Evolutionary conservation across 2,113 vertebrate genomes (phyloP), one percentile per base, ranked within the genome.

Genomic region (Myrmecobius fasciatus): DNA sequence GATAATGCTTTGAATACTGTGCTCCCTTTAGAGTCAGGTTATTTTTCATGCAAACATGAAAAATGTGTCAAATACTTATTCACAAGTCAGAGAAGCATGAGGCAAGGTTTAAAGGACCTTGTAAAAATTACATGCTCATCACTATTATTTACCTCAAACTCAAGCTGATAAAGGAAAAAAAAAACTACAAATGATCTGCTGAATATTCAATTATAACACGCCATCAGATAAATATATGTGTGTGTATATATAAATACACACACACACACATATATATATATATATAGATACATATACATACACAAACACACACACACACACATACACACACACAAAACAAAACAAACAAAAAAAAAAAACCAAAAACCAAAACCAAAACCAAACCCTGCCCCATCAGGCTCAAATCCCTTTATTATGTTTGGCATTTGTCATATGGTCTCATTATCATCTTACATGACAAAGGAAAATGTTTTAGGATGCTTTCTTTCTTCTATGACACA

Each of bases 1-100:
- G 51, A 52, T 36, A 93, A 36, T 25, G 60, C 17, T 67, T 53
- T 43, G 53, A 94, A 89, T 1, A 90, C 25, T 25, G 91, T 56
- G 20, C 52, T 91, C 8, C 14, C 31, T 20, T 12, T 26, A 2
- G 3, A 89, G 53, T 92, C 43, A 56, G n/a, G 49, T 56, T 91
- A 89, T 60, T 95, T 94, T 93, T 52, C 75, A 91, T 89, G n/a
- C 89, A 52, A 52, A 94, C 53, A 90, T 90, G 60, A 92, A 95
- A 89, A 91, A 91, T 89, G 91, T 26, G 52, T 60, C 36, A 60
- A 90, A 67, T 48, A 1, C 67, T 88, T 67, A 83, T 53, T 92
- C 31, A 36, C 9, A 54, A 48, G 2, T 67, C 2, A 91, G 92
- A 83, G n/a, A 91, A 46, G 46, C 26, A 52, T 43, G 67, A 51